phyloP scores from a whole-genome alignment of 2,113 vertebrate genomes.

The Callionymus lyra region DNA sequence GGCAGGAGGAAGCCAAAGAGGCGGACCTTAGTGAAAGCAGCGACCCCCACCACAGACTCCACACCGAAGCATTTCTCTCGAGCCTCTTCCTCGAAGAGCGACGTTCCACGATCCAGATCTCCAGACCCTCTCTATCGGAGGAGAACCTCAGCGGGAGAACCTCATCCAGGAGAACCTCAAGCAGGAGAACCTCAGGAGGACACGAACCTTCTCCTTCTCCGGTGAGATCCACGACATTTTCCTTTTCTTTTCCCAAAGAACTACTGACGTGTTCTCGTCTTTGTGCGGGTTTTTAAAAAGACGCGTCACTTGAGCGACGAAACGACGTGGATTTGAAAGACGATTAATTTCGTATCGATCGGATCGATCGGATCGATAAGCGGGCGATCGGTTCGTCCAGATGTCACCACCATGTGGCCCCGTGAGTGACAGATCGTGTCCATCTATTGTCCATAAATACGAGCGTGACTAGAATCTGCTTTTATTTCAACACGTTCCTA shows the following conservation, averaged over 20 bases:
- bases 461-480: too few species aligned
- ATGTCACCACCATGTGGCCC: constrained; percentile 5
- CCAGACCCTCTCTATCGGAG: neutral
- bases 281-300: too few species aligned
- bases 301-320: too few species aligned
- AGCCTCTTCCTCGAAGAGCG: constrained; percentile 7
- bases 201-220: too few species aligned
- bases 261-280: too few species aligned
- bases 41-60: constrained; percentile 51
- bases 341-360: too few species aligned
- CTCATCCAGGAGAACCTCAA: neutral
- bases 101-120: neutral
- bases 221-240: too few species aligned
- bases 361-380: constrained; percentile 1
- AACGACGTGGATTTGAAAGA: too few species aligned
- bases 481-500: too few species aligned
- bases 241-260: too few species aligned
- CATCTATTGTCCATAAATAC: constrained; percentile 3
- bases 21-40: constrained; percentile 38
- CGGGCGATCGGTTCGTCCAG: too few species aligned
- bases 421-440: constrained; percentile 2
- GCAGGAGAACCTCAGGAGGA: too few species aligned
- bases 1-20: constrained; percentile 20
- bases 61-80: constrained; percentile 34
- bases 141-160: neutral